phyloP scores from a whole-genome alignment of 2,113 vertebrate genomes.

The Rhagologus leucostigma region DNA sequence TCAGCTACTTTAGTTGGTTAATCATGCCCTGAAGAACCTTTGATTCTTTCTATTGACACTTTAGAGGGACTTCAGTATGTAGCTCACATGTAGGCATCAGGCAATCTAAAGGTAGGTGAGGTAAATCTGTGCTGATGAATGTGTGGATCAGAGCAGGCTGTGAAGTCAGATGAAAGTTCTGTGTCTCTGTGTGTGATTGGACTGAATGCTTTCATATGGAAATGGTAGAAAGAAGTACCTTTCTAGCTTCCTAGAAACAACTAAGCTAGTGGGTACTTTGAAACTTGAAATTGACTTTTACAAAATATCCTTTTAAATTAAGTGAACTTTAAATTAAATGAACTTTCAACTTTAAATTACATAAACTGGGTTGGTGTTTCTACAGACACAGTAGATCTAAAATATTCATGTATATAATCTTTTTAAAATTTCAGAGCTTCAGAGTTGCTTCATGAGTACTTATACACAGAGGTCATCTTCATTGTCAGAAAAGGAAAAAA shows the following conservation, averaged over 20 bases:
- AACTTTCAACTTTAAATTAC: neutral
- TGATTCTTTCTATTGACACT: neutral
- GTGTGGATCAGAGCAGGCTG: neutral
- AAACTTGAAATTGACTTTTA: neutral
- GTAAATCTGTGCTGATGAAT: neutral
- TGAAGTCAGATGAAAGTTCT: neutral
- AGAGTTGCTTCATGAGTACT: neutral
- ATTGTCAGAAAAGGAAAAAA: neutral
- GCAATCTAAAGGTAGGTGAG: neutral
- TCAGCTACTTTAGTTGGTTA: neutral
- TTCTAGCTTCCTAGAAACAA: neutral
- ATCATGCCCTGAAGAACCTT: neutral
- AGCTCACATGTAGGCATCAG: neutral
- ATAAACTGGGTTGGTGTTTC: neutral
- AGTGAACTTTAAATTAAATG: neutral
- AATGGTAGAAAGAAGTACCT: neutral
- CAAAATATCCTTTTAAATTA: neutral
- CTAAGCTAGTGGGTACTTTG: neutral
- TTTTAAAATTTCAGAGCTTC: neutral
- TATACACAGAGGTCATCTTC: neutral
- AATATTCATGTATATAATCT: neutral
- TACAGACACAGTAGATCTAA: neutral
- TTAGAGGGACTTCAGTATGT: neutral
- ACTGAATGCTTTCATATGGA: neutral
- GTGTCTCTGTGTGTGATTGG: neutral